Conservation (phyloP, 2,888 invertebrate genomes). For the Conus canariensis region DNA sequence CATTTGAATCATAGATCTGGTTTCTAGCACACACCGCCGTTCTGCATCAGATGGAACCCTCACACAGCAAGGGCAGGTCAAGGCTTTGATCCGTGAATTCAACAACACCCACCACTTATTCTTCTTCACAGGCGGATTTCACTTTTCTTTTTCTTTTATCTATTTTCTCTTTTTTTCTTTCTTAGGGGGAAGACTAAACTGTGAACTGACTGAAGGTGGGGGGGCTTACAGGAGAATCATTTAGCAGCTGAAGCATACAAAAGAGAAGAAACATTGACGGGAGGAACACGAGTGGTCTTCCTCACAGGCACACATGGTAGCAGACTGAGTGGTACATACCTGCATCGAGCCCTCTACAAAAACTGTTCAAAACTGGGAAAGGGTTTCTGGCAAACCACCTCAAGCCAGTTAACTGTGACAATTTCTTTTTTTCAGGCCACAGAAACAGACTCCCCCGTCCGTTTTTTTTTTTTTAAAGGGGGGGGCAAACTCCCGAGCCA, state of each 20-base stretch:
- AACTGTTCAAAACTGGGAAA: constrained; percentile 36
- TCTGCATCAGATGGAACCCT: background rate
- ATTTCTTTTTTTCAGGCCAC: background rate
- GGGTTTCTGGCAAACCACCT: background rate
- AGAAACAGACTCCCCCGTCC: background rate
- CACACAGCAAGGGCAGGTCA: background rate
- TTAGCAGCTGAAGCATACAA: constrained; percentile 58
- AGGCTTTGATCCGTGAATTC: constrained; percentile 14
- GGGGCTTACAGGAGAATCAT: constrained; percentile 5
- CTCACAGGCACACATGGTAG: constrained; percentile 46
- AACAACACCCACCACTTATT: constrained; percentile 10
- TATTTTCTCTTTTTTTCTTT: background rate
- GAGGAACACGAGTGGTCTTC: constrained; percentile 49
- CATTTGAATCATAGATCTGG: constrained; percentile 43
- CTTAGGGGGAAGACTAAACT: background rate
- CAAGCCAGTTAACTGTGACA: background rate
- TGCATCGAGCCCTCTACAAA: constrained; percentile 53
- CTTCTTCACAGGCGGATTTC: background rate
- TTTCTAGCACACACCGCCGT: constrained; percentile 22
- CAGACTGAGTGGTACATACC: constrained; percentile 52
- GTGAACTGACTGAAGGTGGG: background rate
- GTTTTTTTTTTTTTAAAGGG: too few species aligned
- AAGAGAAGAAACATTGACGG: constrained; percentile 54
- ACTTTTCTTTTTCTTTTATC: background rate
- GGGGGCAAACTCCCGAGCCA: too few species aligned